Evolutionary conservation across 2,113 vertebrate genomes (phyloP), one percentile per base, ranked within the genome.

Genomic region (Calyptomena viridis): DNA sequence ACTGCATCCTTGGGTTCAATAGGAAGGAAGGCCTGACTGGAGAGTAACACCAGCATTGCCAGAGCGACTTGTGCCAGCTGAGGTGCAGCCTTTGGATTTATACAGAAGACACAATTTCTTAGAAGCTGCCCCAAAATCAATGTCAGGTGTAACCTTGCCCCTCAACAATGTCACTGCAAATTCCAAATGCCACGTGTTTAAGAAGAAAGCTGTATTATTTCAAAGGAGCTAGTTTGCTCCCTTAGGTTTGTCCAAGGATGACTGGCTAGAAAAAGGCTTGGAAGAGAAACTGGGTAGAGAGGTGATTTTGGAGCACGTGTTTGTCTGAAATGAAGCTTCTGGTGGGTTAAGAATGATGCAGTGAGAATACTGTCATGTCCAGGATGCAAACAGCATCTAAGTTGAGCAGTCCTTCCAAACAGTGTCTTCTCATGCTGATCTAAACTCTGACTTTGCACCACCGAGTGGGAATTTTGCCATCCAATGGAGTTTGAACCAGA

Each of bases 31-130:
- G 50, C 9, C 42, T 85, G 49, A 33, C n/a, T 49, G 79, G 47
- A 75, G 25, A 39, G 16, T 4, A 63, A 8, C 23, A 72, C 39
- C 67, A 60, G 39, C 1, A 0, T 19, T n/a, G 28, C n/a, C n/a
- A 4, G 10, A 27, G 12, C 2, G 14, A 18, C 9, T 33, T 52
- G 24, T 24, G 25, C 40, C 0, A 0, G 30, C 68, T 30, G 15
- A 83, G 53, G 18, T 14, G 30, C 35, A 89, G 53, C 23, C 27
- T 77, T 27, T 62, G 59, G 37, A 18, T 74, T 87, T 91, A 68
- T 81, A 39, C 11, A 44, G 64, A 53, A 60, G 52, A 42, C 12
- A 7, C 18, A 1, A 19, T 85, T 68, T 71, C 39, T 68, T 68
- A 63, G 67, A 75, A 87, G 21, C 49, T 83, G 44, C 27, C 53